Evolutionary conservation across 2,797 vertebrate genomes (phyloP).

Genomic region (Channallabes apus): DNA sequence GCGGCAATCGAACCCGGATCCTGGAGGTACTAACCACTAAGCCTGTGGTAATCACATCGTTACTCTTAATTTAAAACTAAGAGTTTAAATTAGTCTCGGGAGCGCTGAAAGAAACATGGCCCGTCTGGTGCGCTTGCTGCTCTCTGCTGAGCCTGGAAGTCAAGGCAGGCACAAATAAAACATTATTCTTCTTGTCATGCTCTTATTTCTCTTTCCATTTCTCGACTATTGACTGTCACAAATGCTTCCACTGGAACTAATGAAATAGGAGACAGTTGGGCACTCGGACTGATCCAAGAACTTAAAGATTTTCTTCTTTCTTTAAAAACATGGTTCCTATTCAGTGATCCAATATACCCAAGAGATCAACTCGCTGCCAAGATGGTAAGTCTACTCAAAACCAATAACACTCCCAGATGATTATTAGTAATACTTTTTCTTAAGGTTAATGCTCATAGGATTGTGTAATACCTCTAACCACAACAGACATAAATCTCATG

Average conservation of each 20-base stretch:
- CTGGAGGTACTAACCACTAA: too few species aligned
- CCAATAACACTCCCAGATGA: neutral
- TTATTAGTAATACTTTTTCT: neutral
- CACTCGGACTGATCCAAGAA: neutral
- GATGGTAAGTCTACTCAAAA: neutral
- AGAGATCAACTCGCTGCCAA: neutral
- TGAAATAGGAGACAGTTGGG: neutral
- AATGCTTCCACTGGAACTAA: neutral
- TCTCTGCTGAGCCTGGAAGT: neutral
- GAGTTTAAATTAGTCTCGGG: neutral
- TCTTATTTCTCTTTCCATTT: slow-evolving; percentile 8
- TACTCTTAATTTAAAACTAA: neutral
- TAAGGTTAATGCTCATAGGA: neutral
- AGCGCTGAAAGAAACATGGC: neutral
- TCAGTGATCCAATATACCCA: neutral
- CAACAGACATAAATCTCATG: neutral
- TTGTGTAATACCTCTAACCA: neutral
- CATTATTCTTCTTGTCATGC: neutral
- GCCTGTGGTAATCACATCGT: neutral
- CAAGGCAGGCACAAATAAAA: neutral
- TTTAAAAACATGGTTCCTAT: neutral
- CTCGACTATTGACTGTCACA: neutral
- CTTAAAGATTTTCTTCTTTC: neutral
- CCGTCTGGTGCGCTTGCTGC: neutral
- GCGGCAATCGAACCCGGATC: too few species aligned